These are phyloP conservation scores for Neomonachus schauinslandi DNA, from an alignment of 2,113 vertebrate species.

Conservation along the genomic window DNA sequence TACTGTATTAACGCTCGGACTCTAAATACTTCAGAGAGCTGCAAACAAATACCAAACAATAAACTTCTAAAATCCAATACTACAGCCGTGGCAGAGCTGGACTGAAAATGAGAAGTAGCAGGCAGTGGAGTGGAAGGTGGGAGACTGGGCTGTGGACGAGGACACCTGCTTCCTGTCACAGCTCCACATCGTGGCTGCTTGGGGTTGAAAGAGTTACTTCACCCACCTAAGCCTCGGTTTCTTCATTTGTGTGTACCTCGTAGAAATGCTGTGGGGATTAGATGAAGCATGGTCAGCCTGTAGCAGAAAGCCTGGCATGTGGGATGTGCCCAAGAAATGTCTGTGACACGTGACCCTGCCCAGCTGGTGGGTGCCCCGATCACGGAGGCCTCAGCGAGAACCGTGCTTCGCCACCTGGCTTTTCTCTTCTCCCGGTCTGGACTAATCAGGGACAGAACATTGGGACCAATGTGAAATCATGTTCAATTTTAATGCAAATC, in stretches of 20 bases:
- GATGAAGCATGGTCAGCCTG: not conserved
- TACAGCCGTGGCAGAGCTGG: not conserved
- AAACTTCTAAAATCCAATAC: not conserved
- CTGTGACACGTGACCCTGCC: not conserved
- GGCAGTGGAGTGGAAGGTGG: fast-evolving
- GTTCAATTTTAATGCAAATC: not conserved
- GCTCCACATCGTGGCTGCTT: fast-evolving
- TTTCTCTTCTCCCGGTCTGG: not conserved
- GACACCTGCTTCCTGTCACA: too few species aligned
- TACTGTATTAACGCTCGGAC: not conserved
- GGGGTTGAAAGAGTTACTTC: fast-evolving
- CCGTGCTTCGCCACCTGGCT: not conserved
- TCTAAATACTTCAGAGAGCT: not conserved
- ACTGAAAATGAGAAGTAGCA: not conserved
- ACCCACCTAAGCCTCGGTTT: not conserved
- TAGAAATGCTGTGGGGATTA: not conserved
- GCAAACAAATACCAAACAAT: not conserved
- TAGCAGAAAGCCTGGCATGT: not conserved
- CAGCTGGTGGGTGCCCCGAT: not conserved
- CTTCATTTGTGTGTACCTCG: not conserved
- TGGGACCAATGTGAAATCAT: not conserved
- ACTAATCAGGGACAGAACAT: not conserved
- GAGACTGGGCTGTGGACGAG: not conserved
- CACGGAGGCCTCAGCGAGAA: not conserved
- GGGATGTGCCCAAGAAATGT: not conserved